phyloP scores from a whole-genome alignment of 2,888 invertebrate species.

The Uropetala carovei region DNA sequence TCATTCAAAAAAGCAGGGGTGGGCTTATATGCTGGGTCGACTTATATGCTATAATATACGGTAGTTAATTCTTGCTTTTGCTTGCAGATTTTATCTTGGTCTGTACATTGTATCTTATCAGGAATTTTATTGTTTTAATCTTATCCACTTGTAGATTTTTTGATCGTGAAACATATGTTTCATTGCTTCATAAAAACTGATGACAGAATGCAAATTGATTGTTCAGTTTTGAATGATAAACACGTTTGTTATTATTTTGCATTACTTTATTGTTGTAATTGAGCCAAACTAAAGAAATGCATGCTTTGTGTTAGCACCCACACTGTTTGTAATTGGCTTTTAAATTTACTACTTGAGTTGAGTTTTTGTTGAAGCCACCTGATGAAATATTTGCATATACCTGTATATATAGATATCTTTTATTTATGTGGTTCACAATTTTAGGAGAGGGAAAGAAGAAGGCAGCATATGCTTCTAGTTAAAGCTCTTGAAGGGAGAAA shows the following conservation, averaged over 20 bases:
- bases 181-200: not conserved
- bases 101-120: not conserved
- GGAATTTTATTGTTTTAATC: not conserved
- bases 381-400: not conserved
- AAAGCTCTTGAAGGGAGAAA: slow-evolving; percentile 91
- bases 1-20: too few species aligned
- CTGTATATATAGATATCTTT: not conserved
- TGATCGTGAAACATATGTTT: not conserved
- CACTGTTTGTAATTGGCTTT: slow-evolving; percentile 6
- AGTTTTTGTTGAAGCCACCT: slow-evolving; percentile 59
- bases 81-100: not conserved
- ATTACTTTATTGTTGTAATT: too few species aligned
- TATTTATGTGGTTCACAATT: not conserved
- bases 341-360: not conserved
- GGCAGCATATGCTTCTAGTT: slow-evolving; percentile 93
- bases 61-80: not conserved
- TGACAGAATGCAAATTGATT: not conserved
- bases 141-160: not conserved
- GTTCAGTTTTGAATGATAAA: not conserved
- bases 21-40: too few species aligned
- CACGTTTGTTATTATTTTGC: too few species aligned
- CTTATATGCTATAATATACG: too few species aligned
- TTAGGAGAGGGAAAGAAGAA: slow-evolving; percentile 90
- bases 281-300: too few species aligned
- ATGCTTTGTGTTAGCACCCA: not conserved